phyloP scores from a whole-genome alignment of 2,888 invertebrate species.

The Podotricha telesiphe region DNA sequence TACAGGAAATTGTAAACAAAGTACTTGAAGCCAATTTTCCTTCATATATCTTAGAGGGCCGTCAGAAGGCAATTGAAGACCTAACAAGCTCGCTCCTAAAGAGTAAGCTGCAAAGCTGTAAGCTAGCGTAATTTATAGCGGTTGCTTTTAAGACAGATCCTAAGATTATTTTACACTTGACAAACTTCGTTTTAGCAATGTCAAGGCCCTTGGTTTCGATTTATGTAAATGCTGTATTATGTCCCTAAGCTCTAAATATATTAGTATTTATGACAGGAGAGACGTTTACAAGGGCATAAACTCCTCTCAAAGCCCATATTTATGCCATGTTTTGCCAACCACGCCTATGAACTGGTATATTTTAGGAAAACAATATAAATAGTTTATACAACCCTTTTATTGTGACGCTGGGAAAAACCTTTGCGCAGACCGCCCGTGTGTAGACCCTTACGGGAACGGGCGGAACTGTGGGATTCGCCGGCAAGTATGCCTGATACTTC shows the following conservation, averaged over 20 bases:
- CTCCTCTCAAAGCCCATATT: no score
- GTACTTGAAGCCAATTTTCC: conserved; percentile 29
- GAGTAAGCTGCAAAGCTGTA: conserved; percentile 31
- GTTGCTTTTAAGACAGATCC: conserved; percentile 21
- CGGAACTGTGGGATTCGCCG: no score
- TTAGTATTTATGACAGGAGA: background rate
- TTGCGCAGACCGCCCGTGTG: no score
- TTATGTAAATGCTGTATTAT: background rate
- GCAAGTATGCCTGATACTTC: no score
- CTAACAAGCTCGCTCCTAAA: conserved; percentile 37
- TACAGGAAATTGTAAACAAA: conserved; percentile 4
- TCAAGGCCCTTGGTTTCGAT: background rate
- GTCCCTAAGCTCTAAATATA: background rate
- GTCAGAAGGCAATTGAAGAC: conserved; percentile 33
- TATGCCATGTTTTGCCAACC: no score
- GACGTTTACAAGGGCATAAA: background rate
- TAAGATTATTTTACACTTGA: conserved; percentile 22
- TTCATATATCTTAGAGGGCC: conserved; percentile 30
- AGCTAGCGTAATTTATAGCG: conserved; percentile 27
- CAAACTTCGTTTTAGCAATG: conserved; percentile 12
- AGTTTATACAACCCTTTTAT: no score
- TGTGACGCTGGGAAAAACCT: no score
- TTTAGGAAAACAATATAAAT: no score
- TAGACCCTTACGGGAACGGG: no score
- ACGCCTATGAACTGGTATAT: no score